phyloP scores from a whole-genome alignment of 2,888 invertebrate genomes.

The Azorinus chamasolen region DNA sequence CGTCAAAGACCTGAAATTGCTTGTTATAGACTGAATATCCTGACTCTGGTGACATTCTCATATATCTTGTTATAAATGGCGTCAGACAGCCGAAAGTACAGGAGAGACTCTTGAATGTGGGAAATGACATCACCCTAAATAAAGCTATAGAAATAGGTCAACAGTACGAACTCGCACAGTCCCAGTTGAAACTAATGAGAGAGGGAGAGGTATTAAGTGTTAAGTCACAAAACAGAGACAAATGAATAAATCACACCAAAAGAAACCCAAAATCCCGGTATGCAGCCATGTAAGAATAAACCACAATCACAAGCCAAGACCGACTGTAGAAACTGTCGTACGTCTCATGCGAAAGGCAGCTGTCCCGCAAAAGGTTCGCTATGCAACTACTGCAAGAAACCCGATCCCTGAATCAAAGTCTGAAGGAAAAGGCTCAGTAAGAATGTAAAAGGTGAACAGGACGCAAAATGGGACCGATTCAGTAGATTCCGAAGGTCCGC shows the following conservation, averaged over 20 bases:
- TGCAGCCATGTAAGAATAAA: too few relatives aligned
- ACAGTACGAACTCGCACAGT: conserved; percentile 48
- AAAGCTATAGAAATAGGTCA: conserved; percentile 51
- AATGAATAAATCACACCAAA: too few relatives aligned
- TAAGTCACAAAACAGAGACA: background rate
- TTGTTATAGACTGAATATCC: background rate
- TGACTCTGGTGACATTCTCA: background rate
- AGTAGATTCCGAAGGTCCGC: background rate
- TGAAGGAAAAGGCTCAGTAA: too few relatives aligned
- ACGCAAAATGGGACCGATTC: background rate
- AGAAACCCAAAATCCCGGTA: too few relatives aligned
- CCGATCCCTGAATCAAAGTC: too few relatives aligned
- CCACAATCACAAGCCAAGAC: background rate
- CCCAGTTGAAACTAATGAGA: conserved; percentile 46
- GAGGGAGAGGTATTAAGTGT: conserved; percentile 34
- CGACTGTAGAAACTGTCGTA: background rate
- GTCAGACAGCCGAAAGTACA: conserved; percentile 16
- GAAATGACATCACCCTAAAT: conserved; percentile 30
- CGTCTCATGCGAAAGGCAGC: too few relatives aligned
- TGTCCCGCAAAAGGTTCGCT: too few relatives aligned
- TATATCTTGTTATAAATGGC: background rate
- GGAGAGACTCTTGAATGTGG: conserved; percentile 46
- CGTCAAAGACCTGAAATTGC: background rate
- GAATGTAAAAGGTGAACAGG: too few relatives aligned
- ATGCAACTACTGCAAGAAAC: too few relatives aligned